Base-by-base conservation (phyloP, 2,888 invertebrate species). In the Leistus spinibarbis region DNA sequence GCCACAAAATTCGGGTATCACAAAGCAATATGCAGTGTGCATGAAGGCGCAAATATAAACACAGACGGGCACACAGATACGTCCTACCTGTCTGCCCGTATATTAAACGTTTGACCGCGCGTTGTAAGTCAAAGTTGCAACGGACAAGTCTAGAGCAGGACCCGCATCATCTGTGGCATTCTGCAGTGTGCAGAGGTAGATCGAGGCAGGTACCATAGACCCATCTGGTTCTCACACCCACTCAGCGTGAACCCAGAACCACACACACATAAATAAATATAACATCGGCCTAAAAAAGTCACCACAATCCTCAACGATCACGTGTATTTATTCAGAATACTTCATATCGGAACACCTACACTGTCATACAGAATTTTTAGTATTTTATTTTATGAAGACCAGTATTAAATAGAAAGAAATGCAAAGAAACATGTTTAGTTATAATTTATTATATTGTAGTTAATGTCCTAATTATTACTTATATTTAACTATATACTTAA, bases 251-350 rank as follows among this genome's bases (percentile, higher is more conserved):
- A 64, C 64, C 13, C 24, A 64, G 17, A 22, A 5, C 16, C 24
- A 64, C 24, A 66, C 16, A 66, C 63, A 54, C 56, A 69, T 63
- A 69, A 20, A 72, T 56, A 72, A 69, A 75, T 75, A 75, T 69
- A 75, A 62, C 69, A 74, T 67, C 74, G 74, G 74, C 68, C 68
- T 75, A 68, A 75, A 75, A 75, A 75, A 75, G 62, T 75, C 75
- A 75, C 75, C 75, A 62, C 65, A 57, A 57, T 71, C 64, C 64
- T 54, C 17, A 65, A 17, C 27, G 22, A 60, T 20, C 53, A 40
- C 9, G 17, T 9, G 5, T 40, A 40, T 40, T 40, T 40, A 40
- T 40, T 40, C 22, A 54, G 19, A 27, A 24, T 69, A 23, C 19
- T 60, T 2, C 56, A 56, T 13, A 56, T 56, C n/a, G n/a, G n/a